Conservation (phyloP, 2,888 invertebrate species). For the Oligia latruncula region DNA sequence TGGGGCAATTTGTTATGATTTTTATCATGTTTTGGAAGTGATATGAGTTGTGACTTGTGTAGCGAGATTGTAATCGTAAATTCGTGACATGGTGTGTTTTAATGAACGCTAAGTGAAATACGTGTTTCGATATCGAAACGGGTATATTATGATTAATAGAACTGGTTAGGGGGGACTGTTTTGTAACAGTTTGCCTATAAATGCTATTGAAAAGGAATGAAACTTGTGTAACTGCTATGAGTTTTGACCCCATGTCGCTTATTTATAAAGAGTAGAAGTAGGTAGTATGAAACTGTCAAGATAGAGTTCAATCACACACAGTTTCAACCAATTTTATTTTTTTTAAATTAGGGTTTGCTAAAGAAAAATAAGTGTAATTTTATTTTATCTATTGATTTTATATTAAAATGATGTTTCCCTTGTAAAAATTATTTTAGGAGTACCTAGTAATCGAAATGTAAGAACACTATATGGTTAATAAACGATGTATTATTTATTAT, state of each 20-base stretch:
- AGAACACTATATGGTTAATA: no score
- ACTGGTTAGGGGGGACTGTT: slow-evolving; percentile 7
- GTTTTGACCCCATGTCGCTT: background rate
- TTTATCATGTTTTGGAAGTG: slow-evolving; percentile 49
- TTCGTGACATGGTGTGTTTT: slow-evolving; percentile 40
- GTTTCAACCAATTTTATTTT: background rate
- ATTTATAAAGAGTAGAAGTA: background rate
- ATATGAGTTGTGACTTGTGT: slow-evolving; percentile 33
- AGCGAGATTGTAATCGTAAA: slow-evolving; percentile 37
- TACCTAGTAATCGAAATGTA: no score
- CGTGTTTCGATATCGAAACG: slow-evolving; percentile 32
- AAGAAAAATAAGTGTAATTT: no score
- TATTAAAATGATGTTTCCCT: no score
- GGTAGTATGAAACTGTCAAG: background rate
- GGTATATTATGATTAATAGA: slow-evolving; percentile 31
- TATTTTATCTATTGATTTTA: no score
- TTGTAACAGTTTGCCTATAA: slow-evolving; percentile 6
- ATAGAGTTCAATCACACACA: no score
- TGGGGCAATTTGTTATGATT: slow-evolving; percentile 50
- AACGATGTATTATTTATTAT: no score
- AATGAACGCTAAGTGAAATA: slow-evolving; percentile 47
- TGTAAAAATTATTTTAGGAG: no score
- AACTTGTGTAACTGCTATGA: background rate
- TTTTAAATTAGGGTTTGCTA: no score
- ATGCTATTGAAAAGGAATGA: slow-evolving; percentile 1